Evolutionary conservation across 2,888 invertebrate species (phyloP).

Genomic region (Iselma pallidipennis): DNA sequence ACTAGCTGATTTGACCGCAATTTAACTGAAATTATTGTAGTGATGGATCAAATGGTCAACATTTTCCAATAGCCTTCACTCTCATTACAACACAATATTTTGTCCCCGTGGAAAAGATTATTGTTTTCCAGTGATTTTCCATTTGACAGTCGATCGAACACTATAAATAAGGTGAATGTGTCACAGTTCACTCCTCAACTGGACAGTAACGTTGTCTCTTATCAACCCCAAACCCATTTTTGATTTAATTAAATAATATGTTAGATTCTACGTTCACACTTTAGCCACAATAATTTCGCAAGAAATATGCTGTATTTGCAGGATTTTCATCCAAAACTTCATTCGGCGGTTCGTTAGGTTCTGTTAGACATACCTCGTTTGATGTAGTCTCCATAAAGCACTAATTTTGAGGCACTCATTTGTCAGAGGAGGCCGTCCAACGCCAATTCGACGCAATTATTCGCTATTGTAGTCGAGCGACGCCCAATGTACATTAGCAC

Average conservation of each 20-base stretch:
- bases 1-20: slow-evolving; percentile 11
- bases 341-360: not conserved
- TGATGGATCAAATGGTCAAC: not conserved
- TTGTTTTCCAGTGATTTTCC: not conserved
- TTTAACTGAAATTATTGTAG: slow-evolving; percentile 6
- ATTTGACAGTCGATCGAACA: not conserved
- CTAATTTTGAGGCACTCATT: slow-evolving; percentile 42
- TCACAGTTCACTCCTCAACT: not conserved
- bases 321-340: not conserved
- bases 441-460: slow-evolving; percentile 48
- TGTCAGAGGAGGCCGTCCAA: slow-evolving; percentile 39
- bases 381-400: slow-evolving; percentile 35
- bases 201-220: not conserved
- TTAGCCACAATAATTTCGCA: no score
- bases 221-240: not conserved
- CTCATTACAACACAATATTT: not conserved
- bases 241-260: no score
- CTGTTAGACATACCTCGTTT: slow-evolving; percentile 18
- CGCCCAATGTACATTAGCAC: slow-evolving; percentile 44
- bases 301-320: not conserved
- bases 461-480: slow-evolving; percentile 43
- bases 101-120: not conserved
- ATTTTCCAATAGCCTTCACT: not conserved
- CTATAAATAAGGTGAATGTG: no score
- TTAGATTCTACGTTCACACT: no score